Conservation (phyloP, 2,113 vertebrate species). For the Amphiprion ocellaris region DNA sequence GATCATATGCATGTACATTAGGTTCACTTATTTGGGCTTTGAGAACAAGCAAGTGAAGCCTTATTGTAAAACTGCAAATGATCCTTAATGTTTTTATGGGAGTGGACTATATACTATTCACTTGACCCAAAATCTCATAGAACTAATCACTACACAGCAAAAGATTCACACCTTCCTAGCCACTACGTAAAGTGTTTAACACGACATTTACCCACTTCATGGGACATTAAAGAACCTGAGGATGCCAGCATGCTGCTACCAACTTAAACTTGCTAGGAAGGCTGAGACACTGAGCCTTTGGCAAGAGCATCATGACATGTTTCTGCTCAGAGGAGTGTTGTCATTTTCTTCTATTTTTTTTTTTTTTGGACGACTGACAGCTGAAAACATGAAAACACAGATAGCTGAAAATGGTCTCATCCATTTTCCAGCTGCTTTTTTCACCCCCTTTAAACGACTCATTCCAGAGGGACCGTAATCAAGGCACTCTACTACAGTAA, state of each 20-base stretch:
- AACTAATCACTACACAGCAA: slow-evolving; percentile 68
- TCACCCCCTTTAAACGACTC: not conserved
- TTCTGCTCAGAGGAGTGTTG: slow-evolving; percentile 41
- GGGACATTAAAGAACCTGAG: slow-evolving; percentile 76
- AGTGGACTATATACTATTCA: slow-evolving; percentile 29
- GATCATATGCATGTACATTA: slow-evolving; percentile 32
- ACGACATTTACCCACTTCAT: slow-evolving; percentile 48
- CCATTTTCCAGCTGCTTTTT: slow-evolving; percentile 55
- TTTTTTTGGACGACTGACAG: slow-evolving; percentile 29
- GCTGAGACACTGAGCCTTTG: slow-evolving; percentile 51
- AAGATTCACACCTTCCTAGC: slow-evolving; percentile 52
- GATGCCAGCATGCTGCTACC: slow-evolving; percentile 67
- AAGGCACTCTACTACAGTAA: not conserved
- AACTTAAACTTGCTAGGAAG: slow-evolving; percentile 57
- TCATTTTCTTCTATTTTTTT: slow-evolving; percentile 13
- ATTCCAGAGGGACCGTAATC: slow-evolving; percentile 9
- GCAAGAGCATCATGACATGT: slow-evolving; percentile 23
- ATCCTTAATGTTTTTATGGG: slow-evolving; percentile 20
- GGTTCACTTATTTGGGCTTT: slow-evolving; percentile 15
- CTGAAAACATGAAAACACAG: slow-evolving; percentile 56
- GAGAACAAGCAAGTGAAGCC: slow-evolving; percentile 45
- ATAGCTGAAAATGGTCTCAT: slow-evolving; percentile 51
- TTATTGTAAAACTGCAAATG: slow-evolving; percentile 41
- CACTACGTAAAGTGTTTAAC: slow-evolving; percentile 37
- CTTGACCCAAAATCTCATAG: slow-evolving; percentile 47